phyloP scores from a whole-genome alignment of 2,113 vertebrate species.

The Telmatochromis sp. region DNA sequence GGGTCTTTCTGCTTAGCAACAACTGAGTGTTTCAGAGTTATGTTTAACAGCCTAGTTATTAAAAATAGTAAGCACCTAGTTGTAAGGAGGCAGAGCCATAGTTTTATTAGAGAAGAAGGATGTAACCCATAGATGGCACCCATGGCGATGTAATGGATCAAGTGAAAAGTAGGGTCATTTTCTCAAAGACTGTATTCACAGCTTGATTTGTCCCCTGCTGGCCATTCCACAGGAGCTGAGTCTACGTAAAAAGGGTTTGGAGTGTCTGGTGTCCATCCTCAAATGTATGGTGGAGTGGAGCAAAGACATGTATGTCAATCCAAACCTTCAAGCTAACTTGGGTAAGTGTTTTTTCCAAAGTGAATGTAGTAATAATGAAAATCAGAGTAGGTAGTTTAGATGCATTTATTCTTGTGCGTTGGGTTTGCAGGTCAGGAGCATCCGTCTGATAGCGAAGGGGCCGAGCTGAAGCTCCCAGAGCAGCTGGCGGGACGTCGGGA shows the following conservation, averaged over 20 bases:
- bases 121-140: neutral
- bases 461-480: constrained; percentile 82
- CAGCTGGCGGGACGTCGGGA: constrained; percentile 75
- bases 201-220: neutral
- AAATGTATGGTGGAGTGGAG: constrained; percentile 99
- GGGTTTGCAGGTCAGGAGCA: constrained; percentile 81
- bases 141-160: neutral
- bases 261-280: constrained; percentile 94
- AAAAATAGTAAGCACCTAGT: neutral
- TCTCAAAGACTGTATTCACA: neutral
- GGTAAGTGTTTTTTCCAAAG: constrained; percentile 71
- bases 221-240: constrained; percentile 81
- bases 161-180: neutral
- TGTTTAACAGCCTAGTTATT: neutral
- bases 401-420: neutral
- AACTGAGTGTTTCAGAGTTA: neutral
- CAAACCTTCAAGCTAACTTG: constrained; percentile 88
- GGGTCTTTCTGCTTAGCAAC: neutral
- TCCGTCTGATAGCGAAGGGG: constrained; percentile 76
- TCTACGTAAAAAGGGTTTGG: constrained; percentile 93
- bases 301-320: constrained; percentile 96
- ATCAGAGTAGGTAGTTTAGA: too few species aligned
- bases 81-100: neutral
- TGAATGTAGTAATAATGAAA: neutral
- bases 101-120: neutral